A percentile compares a stretch with the other conserved stretches of the same genome.
These are phyloP conservation scores for Drosophila quasianomalipes DNA, from an alignment of 2,888 invertebrate species.

Conservation along the genomic window DNA sequence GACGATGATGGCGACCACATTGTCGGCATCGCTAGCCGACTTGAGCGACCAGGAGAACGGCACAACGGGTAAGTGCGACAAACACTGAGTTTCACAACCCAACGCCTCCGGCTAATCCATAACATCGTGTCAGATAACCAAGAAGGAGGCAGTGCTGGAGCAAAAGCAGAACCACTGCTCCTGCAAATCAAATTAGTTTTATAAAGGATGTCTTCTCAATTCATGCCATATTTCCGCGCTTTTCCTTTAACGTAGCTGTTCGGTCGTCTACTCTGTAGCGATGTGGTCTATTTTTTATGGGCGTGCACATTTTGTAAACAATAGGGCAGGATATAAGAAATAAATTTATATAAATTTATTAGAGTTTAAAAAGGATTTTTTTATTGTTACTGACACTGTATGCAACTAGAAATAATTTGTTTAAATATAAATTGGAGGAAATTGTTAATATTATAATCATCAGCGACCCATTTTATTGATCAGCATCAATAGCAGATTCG, in stretches of 20 bases:
- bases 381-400: too few species aligned
- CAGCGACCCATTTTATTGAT: neutral
- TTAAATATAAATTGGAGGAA: neutral
- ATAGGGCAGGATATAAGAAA: neutral
- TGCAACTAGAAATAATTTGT: neutral
- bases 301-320: neutral
- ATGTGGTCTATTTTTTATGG: neutral
- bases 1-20: slow-evolving; percentile 46
- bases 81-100: slow-evolving; percentile 19
- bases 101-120: slow-evolving; percentile 21
- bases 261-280: slow-evolving; percentile 3
- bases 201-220: slow-evolving; percentile 41
- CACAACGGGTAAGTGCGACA: slow-evolving; percentile 80
- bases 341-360: neutral
- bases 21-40: slow-evolving; percentile 68
- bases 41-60: slow-evolving; percentile 77
- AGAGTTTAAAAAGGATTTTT: too few species aligned
- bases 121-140: slow-evolving; percentile 7
- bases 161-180: slow-evolving; percentile 17
- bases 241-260: neutral
- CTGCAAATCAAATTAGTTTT: slow-evolving; percentile 63
- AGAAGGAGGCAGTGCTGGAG: neutral
- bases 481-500: neutral
- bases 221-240: slow-evolving; percentile 26
- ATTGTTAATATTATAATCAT: neutral